phyloP scores from a whole-genome alignment of 2,797 vertebrate genomes.

The Pitangus sulphuratus region DNA sequence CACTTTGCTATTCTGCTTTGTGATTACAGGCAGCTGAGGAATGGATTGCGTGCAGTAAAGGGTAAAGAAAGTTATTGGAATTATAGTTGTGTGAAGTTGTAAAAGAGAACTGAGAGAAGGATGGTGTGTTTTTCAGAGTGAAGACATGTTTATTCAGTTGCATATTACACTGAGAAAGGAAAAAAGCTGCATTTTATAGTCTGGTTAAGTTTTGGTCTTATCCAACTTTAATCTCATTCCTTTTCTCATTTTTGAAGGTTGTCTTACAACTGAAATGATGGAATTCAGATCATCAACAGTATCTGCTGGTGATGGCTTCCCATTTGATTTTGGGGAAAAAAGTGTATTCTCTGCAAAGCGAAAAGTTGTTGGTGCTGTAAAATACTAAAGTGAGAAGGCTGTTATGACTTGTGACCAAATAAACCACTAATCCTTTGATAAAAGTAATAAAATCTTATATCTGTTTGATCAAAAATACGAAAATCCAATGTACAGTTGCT shows the following conservation, averaged over 20 bases:
- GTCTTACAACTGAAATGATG: slow-evolving; percentile 87
- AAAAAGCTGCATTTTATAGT: not conserved
- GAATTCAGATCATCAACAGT: not conserved
- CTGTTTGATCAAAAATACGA: not conserved
- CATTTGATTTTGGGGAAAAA: not conserved
- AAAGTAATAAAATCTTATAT: not conserved
- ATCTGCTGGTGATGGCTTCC: not conserved
- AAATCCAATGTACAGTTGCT: not conserved
- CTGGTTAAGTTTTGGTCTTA: not conserved
- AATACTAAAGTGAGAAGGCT: not conserved
- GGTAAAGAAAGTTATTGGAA: not conserved
- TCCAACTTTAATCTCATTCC: not conserved
- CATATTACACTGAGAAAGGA: not conserved
- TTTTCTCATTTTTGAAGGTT: slow-evolving; percentile 78
- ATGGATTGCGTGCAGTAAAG: not conserved
- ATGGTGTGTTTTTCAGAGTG: not conserved
- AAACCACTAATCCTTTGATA: not conserved
- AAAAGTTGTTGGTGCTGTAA: not conserved
- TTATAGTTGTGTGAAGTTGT: not conserved
- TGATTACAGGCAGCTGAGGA: not conserved
- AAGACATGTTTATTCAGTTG: not conserved
- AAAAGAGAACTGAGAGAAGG: not conserved
- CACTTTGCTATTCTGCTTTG: not conserved
- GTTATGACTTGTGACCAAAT: not conserved
- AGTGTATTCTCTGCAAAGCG: not conserved